Percentiles rank a stretch among this genome's conserved stretches.
These are phyloP conservation scores for Slavum lentiscoides DNA, from an alignment of 2,888 invertebrate genomes.

Conservation along the genomic window DNA sequence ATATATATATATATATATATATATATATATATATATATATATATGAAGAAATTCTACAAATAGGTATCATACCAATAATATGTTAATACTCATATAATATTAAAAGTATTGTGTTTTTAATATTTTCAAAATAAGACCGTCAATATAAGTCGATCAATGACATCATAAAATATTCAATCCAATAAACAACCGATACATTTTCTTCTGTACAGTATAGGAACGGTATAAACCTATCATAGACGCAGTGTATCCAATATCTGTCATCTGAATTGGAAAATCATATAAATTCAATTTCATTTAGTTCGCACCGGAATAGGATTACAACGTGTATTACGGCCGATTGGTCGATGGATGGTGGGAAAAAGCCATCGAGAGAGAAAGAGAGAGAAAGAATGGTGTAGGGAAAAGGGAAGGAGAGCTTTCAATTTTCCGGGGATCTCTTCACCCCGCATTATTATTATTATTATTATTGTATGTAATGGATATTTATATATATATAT, in stretches of 20 bases:
- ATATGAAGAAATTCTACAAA: too few species aligned
- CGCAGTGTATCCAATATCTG: background rate
- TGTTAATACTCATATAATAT: too few species aligned
- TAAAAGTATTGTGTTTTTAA: too few species aligned
- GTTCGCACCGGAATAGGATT: constrained; percentile 47
- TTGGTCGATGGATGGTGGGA: constrained; percentile 35
- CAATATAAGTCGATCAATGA: too few species aligned
- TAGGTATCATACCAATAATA: too few species aligned
- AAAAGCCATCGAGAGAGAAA: constrained; percentile 8
- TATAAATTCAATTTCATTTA: constrained; percentile 50
- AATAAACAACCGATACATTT: background rate
- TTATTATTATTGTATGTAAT: constrained; percentile 8
- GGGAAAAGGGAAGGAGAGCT: constrained; percentile 17
- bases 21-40: too few species aligned
- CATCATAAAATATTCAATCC: background rate
- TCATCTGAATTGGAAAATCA: constrained; percentile 32
- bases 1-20: too few species aligned
- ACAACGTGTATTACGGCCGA: constrained; percentile 36
- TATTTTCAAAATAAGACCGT: too few species aligned
- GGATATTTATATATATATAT: constrained; percentile 10
- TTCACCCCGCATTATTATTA: constrained; percentile 42
- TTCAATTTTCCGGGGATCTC: constrained; percentile 52
- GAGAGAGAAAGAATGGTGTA: constrained; percentile 5
- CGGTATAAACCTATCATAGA: background rate
- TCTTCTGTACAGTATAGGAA: background rate